These are phyloP conservation scores for Dasyurus viverrinus DNA, from an alignment of 2,113 vertebrate genomes.

Conservation along the genomic window DNA sequence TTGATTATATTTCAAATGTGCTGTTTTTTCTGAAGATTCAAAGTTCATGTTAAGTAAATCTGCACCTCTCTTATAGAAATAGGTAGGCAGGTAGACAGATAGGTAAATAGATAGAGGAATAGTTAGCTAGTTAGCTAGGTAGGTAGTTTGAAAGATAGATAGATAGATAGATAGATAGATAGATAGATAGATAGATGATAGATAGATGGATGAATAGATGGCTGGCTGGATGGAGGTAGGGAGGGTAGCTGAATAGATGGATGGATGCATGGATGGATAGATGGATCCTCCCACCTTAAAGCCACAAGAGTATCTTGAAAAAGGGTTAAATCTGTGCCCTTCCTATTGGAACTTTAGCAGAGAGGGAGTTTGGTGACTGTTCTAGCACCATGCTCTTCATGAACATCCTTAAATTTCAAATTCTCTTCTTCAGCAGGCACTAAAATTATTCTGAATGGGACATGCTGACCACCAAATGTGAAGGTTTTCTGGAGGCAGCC, in stretches of 20 bases:
- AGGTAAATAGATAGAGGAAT: too few species aligned
- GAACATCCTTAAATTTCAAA: slow-evolving; percentile 95
- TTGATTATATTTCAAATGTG: slow-evolving; percentile 96
- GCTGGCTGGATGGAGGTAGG: too few species aligned
- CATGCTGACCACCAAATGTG: too few species aligned
- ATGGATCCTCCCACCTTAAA: slow-evolving; percentile 92
- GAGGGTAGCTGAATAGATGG: too few species aligned
- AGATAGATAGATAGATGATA: slow-evolving; percentile 70
- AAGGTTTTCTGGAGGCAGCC: too few species aligned
- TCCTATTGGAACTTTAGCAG: slow-evolving; percentile 93
- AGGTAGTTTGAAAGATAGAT: too few species aligned
- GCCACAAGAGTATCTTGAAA: slow-evolving; percentile 96
- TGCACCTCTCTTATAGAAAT: too few species aligned
- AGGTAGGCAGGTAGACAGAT: too few species aligned
- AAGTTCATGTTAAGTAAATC: too few species aligned
- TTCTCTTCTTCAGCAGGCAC: slow-evolving; percentile 98
- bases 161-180: too few species aligned
- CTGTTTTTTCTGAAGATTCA: slow-evolving; percentile 90
- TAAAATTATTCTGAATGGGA: slow-evolving; percentile 97
- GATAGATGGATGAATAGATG: slow-evolving; percentile 58
- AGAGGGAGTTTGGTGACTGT: slow-evolving; percentile 88
- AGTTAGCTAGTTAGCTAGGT: too few species aligned
- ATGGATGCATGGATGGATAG: too few species aligned
- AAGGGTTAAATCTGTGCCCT: slow-evolving; percentile 94
- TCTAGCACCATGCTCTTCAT: slow-evolving; percentile 91